A percentile compares a stretch with the other conserved stretches of the same genome.
Evolutionary conservation across 2,797 vertebrate genomes (phyloP).

Genomic region (Gymnoscopelus braueri): DNA sequence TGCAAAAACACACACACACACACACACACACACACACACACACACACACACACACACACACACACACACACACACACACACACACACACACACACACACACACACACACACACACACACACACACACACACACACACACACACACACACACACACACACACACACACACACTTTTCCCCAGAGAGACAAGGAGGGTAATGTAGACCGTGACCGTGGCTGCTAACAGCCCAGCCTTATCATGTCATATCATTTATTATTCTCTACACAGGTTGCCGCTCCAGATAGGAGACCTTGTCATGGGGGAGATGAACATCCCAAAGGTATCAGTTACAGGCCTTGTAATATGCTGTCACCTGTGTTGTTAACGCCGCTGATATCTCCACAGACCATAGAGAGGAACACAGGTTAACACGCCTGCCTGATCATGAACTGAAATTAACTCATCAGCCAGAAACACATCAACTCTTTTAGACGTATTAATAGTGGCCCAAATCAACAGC

Average conservation of each 20-base stretch:
- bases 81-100: conserved; percentile 17
- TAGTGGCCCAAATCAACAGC: conserved; percentile 71
- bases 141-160: conserved; percentile 48
- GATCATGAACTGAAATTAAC: conserved; percentile 43
- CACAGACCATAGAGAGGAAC: conserved; percentile 52
- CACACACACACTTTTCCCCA: conserved; percentile 47
- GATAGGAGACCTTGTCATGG: conserved; percentile 67
- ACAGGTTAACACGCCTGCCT: conserved; percentile 56
- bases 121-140: conserved; percentile 16
- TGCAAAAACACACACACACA: no score
- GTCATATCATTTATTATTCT: conserved; percentile 78
- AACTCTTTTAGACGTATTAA: conserved; percentile 52
- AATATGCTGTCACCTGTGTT: conserved; percentile 71
- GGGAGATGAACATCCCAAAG: conserved; percentile 70
- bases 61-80: neutral
- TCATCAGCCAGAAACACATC: conserved; percentile 52
- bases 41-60: no score
- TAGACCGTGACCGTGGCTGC: conserved; percentile 73
- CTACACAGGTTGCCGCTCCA: conserved; percentile 58
- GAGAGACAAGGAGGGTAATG: conserved; percentile 74
- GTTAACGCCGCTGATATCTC: conserved; percentile 48
- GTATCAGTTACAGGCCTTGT: conserved; percentile 68
- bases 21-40: no score
- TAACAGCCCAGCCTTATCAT: conserved; percentile 74
- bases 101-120: conserved; percentile 9